Evolutionary conservation across 2,888 invertebrate species (phyloP), one percentile per base, ranked within the genome.

Genomic region (Lasiommata megera): DNA sequence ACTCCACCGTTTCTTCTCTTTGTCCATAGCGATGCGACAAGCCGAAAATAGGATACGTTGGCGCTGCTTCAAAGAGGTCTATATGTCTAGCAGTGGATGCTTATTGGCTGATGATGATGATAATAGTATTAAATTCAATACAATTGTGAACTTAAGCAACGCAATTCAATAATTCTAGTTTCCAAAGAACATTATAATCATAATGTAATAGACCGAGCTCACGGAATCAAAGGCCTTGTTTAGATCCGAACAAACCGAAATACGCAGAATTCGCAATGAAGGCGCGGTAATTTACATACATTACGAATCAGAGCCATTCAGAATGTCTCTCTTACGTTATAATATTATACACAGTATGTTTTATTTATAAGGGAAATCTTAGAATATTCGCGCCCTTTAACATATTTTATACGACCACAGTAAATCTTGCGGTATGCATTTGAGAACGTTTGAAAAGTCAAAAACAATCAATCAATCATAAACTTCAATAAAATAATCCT

Each of bases 301-400:
- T 80, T 79, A 79, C 66, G 66, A 79, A 80, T 80, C 77, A 78
- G 66, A 56, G 56, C 61, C 62, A 76, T 80, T 78, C 72, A 74
- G 63, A 63, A 63, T 63, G 63, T 65, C 66, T 64, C 65, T 64
- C 66, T 62, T 59, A 62, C 44, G 60, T 62, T 60, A 41, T 60
- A 62, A 66, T 66, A 46, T 31, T 17, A 46, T 11, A 31, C 16
- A 46, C 14, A 31, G 46, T 9, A 0, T 28, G 28, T 43, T 23
- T 43, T 43, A 6, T 43, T 43, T 28, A n/a, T n/a, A 41, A 31
- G 31, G 7, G 7, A 23, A 23, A 23, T 23, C 23, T 23, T 23
- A n/a, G n/a, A n/a, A n/a, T n/a, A n/a, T n/a, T n/a, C n/a, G n/a
- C n/a, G n/a, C n/a, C n/a, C n/a, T n/a, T n/a, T n/a, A n/a, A n/a